Evolutionary conservation across 2,888 invertebrate genomes (phyloP).

Genomic region (Andrena bicolor): DNA sequence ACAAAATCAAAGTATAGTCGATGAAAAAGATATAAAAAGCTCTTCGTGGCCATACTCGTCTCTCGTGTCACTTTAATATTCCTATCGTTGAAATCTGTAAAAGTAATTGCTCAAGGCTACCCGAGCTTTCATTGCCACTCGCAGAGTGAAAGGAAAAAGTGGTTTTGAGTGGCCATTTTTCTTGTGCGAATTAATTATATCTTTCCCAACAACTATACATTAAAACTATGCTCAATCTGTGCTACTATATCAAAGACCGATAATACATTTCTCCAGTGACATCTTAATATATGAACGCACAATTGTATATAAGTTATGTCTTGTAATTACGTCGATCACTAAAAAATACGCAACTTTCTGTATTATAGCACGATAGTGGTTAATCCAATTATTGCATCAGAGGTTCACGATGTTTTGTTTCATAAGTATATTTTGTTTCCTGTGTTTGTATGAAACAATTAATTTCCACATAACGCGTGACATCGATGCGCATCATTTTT

Average conservation of each 20-base stretch:
- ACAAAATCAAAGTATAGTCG: not conserved
- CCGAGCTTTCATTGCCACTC: not conserved
- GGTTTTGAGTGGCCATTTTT: not conserved
- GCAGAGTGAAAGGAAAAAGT: not conserved
- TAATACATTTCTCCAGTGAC: constrained; percentile 2
- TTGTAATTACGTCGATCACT: constrained; percentile 1
- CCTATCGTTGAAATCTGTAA: not conserved
- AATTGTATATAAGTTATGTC: constrained; percentile 24
- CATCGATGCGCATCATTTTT: not conserved
- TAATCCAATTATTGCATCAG: constrained; percentile 9
- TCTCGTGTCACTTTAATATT: not conserved
- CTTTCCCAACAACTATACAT: constrained; percentile 2
- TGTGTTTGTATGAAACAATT: not conserved
- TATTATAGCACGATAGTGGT: constrained; percentile 10
- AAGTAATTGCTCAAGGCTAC: not conserved
- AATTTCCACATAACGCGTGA: not conserved
- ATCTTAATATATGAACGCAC: constrained; percentile 25
- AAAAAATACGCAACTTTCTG: not conserved
- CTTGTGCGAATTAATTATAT: constrained; percentile 6
- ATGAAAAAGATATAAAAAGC: not conserved
- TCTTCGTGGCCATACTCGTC: not conserved
- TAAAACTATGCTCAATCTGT: constrained; percentile 13
- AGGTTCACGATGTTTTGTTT: constrained; percentile 2
- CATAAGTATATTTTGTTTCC: not conserved
- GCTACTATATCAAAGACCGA: constrained; percentile 1